Conservation (phyloP, 2,113 vertebrate species). For the Melospiza melodia region DNA sequence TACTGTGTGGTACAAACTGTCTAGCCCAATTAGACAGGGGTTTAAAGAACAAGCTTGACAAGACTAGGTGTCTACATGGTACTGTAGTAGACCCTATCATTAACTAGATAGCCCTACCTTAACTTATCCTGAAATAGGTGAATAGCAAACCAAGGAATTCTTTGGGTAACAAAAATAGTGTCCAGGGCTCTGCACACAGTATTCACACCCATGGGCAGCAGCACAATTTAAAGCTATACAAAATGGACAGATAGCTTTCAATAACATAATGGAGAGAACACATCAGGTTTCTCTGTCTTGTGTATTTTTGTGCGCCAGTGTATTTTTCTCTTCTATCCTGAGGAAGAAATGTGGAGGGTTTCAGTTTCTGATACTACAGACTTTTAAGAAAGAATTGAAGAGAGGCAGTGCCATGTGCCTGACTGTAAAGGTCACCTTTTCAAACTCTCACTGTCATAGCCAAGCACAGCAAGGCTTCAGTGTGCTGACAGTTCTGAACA, state of each 20-base stretch:
- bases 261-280: background rate
- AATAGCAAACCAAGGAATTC: constrained; percentile 20
- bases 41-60: constrained; percentile 60
- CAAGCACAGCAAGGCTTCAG: background rate
- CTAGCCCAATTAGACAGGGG: constrained; percentile 46
- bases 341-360: background rate
- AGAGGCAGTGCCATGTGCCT: background rate
- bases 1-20: constrained; percentile 40
- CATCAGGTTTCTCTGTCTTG: background rate
- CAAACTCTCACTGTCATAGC: background rate
- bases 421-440: background rate
- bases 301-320: background rate
- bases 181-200: background rate
- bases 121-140: constrained; percentile 52
- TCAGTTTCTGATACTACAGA: background rate
- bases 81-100: constrained; percentile 44
- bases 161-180: constrained; percentile 35
- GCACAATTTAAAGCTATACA: background rate
- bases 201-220: background rate
- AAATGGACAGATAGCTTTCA: background rate
- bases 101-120: constrained; percentile 54
- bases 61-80: constrained; percentile 49
- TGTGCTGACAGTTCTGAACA: background rate
- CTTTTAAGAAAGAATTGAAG: background rate
- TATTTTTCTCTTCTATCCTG: background rate